These are phyloP conservation scores for Nycticryphes semicollaris DNA, from an alignment of 2,113 vertebrate species.

Conservation along the genomic window DNA sequence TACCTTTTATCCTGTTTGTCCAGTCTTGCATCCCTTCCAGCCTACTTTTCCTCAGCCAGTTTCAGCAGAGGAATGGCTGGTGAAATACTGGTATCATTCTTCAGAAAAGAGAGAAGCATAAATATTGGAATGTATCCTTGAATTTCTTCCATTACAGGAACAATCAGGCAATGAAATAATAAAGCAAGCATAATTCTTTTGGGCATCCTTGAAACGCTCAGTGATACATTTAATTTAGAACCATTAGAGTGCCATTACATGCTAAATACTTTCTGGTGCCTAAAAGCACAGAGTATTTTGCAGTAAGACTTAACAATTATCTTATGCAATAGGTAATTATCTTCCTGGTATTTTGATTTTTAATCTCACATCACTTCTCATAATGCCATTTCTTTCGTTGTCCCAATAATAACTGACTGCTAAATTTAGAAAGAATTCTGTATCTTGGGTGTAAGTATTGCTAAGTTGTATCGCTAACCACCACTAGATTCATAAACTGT, in stretches of 20 bases:
- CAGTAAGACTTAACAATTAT: neutral
- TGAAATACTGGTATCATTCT: neutral
- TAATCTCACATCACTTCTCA: neutral
- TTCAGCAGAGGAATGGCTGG: neutral
- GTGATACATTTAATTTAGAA: neutral
- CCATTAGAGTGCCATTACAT: neutral
- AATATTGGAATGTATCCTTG: neutral
- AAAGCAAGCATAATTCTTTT: neutral
- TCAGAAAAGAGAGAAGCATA: neutral
- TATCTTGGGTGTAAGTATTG: neutral
- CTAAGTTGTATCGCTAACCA: neutral
- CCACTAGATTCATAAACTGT: neutral
- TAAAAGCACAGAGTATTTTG: neutral
- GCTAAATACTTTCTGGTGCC: constrained; percentile 11
- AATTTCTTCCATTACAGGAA: neutral
- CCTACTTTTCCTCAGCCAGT: neutral
- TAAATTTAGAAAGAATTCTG: neutral
- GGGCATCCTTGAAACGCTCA: neutral
- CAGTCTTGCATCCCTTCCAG: neutral
- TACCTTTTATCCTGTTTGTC: neutral
- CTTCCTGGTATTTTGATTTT: constrained; percentile 24
- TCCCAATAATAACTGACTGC: neutral
- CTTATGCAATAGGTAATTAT: neutral
- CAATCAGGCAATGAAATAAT: neutral
- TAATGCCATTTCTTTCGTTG: neutral